Evolutionary conservation across 2,113 vertebrate genomes (phyloP).

Genomic region (Scatophagus argus): DNA sequence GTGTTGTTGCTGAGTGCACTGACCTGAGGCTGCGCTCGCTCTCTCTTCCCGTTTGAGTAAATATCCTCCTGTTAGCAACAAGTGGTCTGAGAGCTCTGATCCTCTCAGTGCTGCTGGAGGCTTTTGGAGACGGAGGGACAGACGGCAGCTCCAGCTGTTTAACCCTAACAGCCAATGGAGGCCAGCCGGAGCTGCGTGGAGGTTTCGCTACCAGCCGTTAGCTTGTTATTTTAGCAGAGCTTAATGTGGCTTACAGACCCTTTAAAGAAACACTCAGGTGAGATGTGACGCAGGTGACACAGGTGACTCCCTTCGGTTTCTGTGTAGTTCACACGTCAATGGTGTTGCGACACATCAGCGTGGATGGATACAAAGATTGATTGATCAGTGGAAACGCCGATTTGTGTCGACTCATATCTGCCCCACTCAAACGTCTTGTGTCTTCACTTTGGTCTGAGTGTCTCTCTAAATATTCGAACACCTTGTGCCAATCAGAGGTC

Average conservation of each 20-base stretch:
- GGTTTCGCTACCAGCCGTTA: too few relatives aligned
- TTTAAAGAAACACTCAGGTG: background rate
- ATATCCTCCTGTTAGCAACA: conserved; percentile 72
- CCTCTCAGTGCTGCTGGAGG: conserved; percentile 49
- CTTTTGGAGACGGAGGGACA: conserved; percentile 37
- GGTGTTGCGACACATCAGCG: too few relatives aligned
- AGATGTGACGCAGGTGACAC: background rate
- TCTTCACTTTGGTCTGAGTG: too few relatives aligned
- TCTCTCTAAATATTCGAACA: too few relatives aligned
- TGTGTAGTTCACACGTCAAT: too few relatives aligned
- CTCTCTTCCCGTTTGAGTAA: conserved; percentile 63
- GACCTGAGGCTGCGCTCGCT: conserved; percentile 58
- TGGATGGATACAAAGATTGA: too few relatives aligned
- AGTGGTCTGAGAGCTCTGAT: conserved; percentile 67
- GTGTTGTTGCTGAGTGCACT: conserved; percentile 71
- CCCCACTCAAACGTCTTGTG: too few relatives aligned
- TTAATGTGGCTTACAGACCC: background rate
- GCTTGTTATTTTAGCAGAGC: background rate
- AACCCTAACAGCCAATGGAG: conserved; percentile 5
- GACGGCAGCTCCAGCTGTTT: conserved; percentile 3
- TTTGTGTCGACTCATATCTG: too few relatives aligned
- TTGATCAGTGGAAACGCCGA: too few relatives aligned
- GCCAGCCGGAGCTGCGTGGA: background rate
- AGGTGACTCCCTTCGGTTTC: too few relatives aligned
- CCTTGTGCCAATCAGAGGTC: too few relatives aligned